A percentile compares a stretch with the other conserved stretches of the same genome.
These are phyloP conservation scores for Mesorhabditis spiculigera DNA, from an alignment of 2,888 invertebrate species.

Conservation along the genomic window DNA sequence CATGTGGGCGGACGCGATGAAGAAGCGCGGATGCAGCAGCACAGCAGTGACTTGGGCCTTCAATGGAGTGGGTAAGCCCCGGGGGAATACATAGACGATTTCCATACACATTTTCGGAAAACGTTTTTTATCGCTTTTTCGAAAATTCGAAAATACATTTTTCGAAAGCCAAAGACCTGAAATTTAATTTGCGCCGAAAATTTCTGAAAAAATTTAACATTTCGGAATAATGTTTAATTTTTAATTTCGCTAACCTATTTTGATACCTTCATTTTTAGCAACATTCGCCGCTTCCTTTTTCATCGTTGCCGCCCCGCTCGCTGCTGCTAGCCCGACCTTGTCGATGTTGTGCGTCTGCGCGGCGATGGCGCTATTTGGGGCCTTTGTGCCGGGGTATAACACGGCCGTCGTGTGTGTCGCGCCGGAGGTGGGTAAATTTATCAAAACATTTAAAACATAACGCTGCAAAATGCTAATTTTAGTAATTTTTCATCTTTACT, in stretches of 20 bases:
- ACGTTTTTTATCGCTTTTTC: no score
- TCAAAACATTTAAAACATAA: no score
- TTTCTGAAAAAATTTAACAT: no score
- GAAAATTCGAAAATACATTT: background rate
- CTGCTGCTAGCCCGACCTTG: conserved; percentile 19
- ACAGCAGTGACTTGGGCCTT: conserved; percentile 43
- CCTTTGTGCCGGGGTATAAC: conserved; percentile 54
- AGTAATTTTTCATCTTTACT: no score
- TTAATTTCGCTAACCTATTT: no score
- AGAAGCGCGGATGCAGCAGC: conserved; percentile 28
- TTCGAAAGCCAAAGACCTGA: no score
- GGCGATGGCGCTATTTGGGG: conserved; percentile 43
- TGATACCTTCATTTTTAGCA: conserved; percentile 32
- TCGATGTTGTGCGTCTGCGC: conserved; percentile 36
- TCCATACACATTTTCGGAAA: no score
- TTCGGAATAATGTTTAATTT: no score
- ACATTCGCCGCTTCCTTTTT: conserved; percentile 47
- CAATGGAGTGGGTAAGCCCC: conserved; percentile 42
- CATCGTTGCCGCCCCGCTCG: conserved; percentile 25
- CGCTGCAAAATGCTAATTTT: no score
- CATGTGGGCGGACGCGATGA: conserved; percentile 44
- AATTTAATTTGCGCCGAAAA: no score
- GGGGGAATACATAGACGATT: background rate
- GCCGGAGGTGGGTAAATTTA: conserved; percentile 32
- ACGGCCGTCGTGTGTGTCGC: conserved; percentile 49